Conservation (phyloP, 30 jellyfish, hydroid and myxozoan genomes). For the Nemopilema nomurai region DNA sequence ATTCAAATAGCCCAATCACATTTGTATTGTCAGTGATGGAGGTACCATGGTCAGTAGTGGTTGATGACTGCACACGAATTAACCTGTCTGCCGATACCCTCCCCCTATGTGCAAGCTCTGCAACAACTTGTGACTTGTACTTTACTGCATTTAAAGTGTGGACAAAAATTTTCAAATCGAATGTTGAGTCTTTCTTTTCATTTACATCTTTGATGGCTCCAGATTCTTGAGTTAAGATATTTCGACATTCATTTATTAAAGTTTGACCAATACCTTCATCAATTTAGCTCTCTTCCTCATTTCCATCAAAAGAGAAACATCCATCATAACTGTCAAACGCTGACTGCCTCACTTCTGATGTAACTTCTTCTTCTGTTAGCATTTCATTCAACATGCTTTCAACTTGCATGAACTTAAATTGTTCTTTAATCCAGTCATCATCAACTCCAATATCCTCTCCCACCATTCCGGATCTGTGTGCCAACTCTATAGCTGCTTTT, state of each 20-base stretch:
- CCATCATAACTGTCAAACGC: slow-evolving; percentile 3
- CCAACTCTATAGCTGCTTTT: slow-evolving; percentile 23
- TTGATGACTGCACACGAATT: not conserved
- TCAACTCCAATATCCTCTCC: slow-evolving; percentile 11
- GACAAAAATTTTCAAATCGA: not conserved
- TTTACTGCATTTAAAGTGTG: slow-evolving; percentile 1
- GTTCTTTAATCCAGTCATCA: slow-evolving; percentile 21
- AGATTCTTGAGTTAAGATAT: not conserved
- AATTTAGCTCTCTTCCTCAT: not conserved
- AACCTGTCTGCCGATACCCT: slow-evolving; percentile 38
- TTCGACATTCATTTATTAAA: slow-evolving; percentile 25
- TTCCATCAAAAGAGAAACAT: not conserved
- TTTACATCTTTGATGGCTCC: slow-evolving; percentile 9
- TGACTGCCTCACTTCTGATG: slow-evolving; percentile 10
- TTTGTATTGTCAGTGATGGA: slow-evolving; percentile 14
- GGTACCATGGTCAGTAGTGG: not conserved
- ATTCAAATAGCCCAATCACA: slow-evolving; percentile 35
- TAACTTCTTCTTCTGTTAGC: slow-evolving; percentile 19
- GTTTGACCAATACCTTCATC: not conserved
- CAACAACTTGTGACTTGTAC: slow-evolving; percentile 21
- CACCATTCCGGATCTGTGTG: slow-evolving; percentile 35
- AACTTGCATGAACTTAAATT: slow-evolving; percentile 5
- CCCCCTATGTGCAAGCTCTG: slow-evolving; percentile 14
- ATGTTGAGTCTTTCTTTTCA: not conserved
- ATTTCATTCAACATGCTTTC: slow-evolving; percentile 9